These are phyloP conservation scores for Thomomys bottae DNA, from an alignment of 2,113 vertebrate species.

Conservation along the genomic window DNA sequence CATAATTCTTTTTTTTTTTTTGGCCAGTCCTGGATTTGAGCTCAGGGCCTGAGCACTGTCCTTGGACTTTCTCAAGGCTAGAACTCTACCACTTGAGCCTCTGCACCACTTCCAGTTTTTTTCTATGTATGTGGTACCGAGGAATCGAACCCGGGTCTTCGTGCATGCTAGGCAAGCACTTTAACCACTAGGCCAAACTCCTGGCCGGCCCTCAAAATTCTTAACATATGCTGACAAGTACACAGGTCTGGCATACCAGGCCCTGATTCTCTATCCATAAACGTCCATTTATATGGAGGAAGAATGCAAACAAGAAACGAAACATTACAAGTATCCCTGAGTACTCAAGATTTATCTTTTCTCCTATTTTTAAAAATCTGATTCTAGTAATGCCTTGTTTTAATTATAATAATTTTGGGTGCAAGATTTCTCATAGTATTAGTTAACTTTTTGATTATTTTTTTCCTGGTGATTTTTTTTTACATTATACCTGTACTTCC, in stretches of 20 bases:
- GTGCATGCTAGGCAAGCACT: no score
- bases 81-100: no score
- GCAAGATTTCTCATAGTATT: neutral
- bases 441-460: constrained; percentile 42
- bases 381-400: neutral
- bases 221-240: neutral
- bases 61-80: no score
- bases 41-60: no score
- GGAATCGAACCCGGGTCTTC: no score
- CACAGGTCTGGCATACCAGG: neutral
- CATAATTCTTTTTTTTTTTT: no score
- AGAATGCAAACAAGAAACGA: neutral
- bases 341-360: neutral
- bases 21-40: no score
- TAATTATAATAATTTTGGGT: constrained; percentile 29
- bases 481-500: neutral
- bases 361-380: constrained; percentile 41
- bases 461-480: neutral
- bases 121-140: no score
- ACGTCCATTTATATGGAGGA: neutral
- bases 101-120: no score
- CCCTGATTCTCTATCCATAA: neutral
- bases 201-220: no score
- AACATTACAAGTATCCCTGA: neutral
- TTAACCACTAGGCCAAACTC: no score